phyloP scores from a whole-genome alignment of 2,113 vertebrate genomes.

The Rattus norvegicus region GRCr8 NC_086028.1:60592001-60592500 shows the following conservation, averaged over 20 bases:
- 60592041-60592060: not conserved
- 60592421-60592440: not conserved
- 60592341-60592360: not conserved
- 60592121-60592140: not conserved
- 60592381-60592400: not conserved
- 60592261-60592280: not conserved
- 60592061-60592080: not conserved
- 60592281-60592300: not conserved
- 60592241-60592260: not conserved
- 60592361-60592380: not conserved
- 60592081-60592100: not conserved
- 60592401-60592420: not conserved
- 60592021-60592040: not conserved
- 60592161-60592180: not conserved
- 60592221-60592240: not conserved
- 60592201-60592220: not conserved
- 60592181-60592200: not conserved
- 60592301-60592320: not conserved
- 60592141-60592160: not conserved
- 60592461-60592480: not conserved
- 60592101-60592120: not conserved
- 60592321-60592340: not conserved
- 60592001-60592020: not conserved
- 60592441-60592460: not conserved
- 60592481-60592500: not conserved